Evolutionary conservation across 2,797 vertebrate genomes (phyloP).

Genomic region (Oreochromis mossambicus): DNA sequence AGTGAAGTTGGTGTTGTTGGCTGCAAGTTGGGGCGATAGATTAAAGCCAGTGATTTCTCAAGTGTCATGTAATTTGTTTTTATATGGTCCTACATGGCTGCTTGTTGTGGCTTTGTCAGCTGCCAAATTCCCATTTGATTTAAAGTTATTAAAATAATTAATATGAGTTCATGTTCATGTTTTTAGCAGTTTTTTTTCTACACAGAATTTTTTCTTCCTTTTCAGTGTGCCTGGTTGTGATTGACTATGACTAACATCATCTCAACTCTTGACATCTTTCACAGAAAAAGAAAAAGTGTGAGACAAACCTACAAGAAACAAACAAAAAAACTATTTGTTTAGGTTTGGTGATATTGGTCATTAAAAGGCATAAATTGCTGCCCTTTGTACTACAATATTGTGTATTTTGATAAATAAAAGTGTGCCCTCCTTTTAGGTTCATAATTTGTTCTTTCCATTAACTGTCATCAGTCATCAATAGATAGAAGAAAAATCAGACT

Average conservation of each 20-base stretch:
- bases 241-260: not conserved
- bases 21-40: not conserved
- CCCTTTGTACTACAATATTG: not conserved
- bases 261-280: not conserved
- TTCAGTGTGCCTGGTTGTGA: not conserved
- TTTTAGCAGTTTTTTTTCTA: not conserved
- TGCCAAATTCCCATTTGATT: not conserved
- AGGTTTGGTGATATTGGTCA: not conserved
- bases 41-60: slow-evolving; percentile 8
- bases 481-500: not conserved
- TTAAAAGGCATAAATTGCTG: not conserved
- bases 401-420: not conserved
- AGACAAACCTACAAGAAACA: not conserved
- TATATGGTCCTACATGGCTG: not conserved
- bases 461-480: not conserved
- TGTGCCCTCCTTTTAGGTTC: not conserved
- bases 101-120: not conserved
- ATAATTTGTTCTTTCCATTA: not conserved
- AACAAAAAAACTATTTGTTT: accelerated
- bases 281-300: not conserved
- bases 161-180: not conserved
- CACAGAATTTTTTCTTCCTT: not conserved
- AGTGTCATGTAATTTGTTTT: not conserved
- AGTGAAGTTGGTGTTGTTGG: not conserved
- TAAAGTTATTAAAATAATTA: not conserved